Percentiles rank a stretch among this genome's conserved stretches.
phyloP scores from a whole-genome alignment of 2,113 vertebrate species.

The Psophia crepitans region DNA sequence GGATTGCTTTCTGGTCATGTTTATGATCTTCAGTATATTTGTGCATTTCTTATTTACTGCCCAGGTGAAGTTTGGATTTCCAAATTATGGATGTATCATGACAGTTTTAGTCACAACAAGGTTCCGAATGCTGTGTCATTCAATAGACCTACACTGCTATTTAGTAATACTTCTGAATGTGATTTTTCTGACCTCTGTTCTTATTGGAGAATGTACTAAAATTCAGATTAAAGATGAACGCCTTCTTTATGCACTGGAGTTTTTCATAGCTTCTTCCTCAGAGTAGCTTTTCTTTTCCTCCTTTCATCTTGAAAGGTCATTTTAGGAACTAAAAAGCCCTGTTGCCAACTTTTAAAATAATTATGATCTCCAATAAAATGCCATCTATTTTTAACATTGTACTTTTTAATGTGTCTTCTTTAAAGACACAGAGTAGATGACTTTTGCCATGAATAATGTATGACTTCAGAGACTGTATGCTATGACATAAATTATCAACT shows the following conservation, averaged over 20 bases:
- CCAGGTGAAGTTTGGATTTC: neutral
- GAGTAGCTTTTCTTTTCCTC: constrained; percentile 10
- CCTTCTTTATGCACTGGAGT: neutral
- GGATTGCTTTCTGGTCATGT: neutral
- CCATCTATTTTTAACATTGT: constrained; percentile 70
- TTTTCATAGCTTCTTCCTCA: constrained; percentile 15
- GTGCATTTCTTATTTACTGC: neutral
- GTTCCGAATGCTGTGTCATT: neutral
- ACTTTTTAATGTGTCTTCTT: constrained; percentile 66
- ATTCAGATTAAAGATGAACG: constrained; percentile 23
- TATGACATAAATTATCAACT: constrained; percentile 64
- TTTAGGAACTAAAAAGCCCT: constrained; percentile 49
- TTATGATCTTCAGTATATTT: constrained; percentile 12
- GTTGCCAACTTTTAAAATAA: constrained; percentile 72
- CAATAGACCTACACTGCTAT: neutral
- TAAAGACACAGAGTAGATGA: constrained; percentile 62
- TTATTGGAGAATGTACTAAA: neutral
- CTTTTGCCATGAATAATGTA: constrained; percentile 57
- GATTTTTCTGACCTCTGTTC: neutral
- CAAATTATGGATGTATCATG: neutral
- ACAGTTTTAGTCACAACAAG: neutral
- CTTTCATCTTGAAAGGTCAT: constrained; percentile 65
- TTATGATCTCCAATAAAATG: constrained; percentile 71
- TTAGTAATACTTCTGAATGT: neutral
- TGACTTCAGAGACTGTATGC: constrained; percentile 53